Conservation (phyloP, 1,140 invertebrate genomes). For the Caenorhabditis elegans region DNA sequence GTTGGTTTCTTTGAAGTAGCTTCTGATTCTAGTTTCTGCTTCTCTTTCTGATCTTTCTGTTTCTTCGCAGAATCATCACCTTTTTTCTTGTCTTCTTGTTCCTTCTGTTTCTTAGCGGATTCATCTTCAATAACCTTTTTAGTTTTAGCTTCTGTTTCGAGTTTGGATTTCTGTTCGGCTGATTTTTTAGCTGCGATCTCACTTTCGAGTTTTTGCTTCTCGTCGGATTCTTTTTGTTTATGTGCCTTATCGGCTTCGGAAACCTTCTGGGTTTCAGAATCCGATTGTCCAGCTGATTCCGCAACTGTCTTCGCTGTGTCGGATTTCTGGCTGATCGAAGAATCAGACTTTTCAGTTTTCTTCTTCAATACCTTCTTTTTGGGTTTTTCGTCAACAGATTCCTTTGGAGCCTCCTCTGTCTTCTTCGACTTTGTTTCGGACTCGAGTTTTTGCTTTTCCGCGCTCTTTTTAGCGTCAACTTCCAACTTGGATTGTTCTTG, state of each 20-base stretch:
- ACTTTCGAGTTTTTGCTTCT: not conserved
- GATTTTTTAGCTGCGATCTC: not conserved
- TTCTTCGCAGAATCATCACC: too few species aligned
- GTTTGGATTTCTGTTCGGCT: not conserved
- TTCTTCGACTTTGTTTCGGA: too few species aligned
- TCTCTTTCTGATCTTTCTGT: not conserved
- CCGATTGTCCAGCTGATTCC: too few species aligned
- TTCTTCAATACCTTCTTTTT: not conserved
- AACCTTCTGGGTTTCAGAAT: not conserved
- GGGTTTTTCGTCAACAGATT: not conserved
- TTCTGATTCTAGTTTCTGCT: not conserved
- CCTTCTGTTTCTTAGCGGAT: not conserved
- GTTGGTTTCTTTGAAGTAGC: not conserved
- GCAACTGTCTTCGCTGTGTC: too few species aligned
- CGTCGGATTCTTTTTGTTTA: not conserved
- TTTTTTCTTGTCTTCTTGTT: too few species aligned
- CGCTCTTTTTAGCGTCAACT: not conserved
- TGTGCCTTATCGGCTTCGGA: constrained; percentile 1
- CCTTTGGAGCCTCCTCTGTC: not conserved
- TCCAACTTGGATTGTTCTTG: not conserved
- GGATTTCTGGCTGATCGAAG: not conserved
- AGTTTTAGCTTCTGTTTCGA: not conserved
- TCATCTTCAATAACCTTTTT: constrained; percentile 12
- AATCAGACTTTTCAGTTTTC: constrained; percentile 1
- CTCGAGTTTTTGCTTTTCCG: not conserved